Percentiles rank a stretch among this genome's conserved stretches.
Evolutionary conservation across 2,888 invertebrate species (phyloP).

Genomic region (Pandemis cinnamomeana): DNA sequence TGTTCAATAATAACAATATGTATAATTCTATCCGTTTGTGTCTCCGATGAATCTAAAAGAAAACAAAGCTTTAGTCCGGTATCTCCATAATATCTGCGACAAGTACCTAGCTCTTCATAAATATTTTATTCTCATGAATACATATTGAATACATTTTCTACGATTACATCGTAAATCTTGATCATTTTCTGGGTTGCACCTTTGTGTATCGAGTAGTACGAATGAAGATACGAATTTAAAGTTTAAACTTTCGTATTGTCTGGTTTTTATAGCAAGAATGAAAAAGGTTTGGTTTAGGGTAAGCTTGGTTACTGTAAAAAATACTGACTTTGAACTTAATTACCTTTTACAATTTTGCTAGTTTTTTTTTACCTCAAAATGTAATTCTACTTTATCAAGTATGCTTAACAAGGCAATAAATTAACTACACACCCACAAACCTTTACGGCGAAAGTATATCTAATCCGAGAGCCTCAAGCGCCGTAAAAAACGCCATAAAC

Average conservation of each 20-base stretch:
- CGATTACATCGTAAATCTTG: conserved; percentile 44
- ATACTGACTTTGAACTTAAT: neutral
- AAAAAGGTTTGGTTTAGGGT: neutral
- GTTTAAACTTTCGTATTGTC: neutral
- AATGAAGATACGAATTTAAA: conserved; percentile 8
- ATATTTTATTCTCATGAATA: conserved; percentile 72
- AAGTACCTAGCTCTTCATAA: conserved; percentile 59
- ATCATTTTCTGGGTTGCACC: conserved; percentile 8
- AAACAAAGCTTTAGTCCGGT: conserved; percentile 38
- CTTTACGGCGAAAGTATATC: conserved; percentile 49
- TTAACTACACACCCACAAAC: conserved; percentile 49
- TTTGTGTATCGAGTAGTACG: conserved; percentile 9
- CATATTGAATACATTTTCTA: conserved; percentile 62
- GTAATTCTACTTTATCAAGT: neutral
- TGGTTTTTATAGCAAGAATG: neutral
- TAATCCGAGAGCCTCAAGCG: conserved; percentile 46
- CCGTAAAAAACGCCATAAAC: conserved; percentile 55
- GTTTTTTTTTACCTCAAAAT: neutral
- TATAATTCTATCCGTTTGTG: neutral
- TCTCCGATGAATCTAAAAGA: conserved; percentile 11
- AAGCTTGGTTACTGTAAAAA: neutral
- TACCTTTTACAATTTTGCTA: neutral
- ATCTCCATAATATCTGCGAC: conserved; percentile 55
- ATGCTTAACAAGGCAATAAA: conserved; percentile 16
- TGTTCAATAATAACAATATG: neutral